A percentile compares a stretch with the other conserved stretches of the same genome.
These are phyloP conservation scores for Paramisgurnus dabryanus DNA, from an alignment of 2,113 vertebrate species.

Conservation along the genomic window DNA sequence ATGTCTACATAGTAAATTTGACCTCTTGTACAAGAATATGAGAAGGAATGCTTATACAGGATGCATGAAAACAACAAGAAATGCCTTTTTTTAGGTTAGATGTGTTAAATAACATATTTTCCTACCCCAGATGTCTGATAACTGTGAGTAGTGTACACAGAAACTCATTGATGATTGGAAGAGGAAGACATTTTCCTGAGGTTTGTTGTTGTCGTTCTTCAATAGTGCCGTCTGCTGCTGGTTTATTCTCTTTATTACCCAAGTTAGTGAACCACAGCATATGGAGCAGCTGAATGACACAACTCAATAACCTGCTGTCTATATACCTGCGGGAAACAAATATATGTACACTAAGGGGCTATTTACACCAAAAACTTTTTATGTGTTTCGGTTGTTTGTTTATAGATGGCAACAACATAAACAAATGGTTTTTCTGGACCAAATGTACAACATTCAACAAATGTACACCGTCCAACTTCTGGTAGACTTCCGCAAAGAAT, in stretches of 20 bases:
- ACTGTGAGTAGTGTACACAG: constrained; percentile 73
- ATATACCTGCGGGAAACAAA: constrained; percentile 72
- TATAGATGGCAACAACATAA: too few species aligned
- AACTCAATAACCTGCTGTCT: constrained; percentile 74
- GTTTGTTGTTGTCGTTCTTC: constrained; percentile 49
- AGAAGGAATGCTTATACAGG: too few species aligned
- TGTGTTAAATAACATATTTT: not conserved
- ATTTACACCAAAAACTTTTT: too few species aligned
- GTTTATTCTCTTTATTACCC: constrained; percentile 69
- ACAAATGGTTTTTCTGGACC: too few species aligned
- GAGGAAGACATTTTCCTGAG: constrained; percentile 78
- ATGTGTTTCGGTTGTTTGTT: too few species aligned
- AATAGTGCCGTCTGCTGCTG: not conserved
- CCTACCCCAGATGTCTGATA: constrained; percentile 80
- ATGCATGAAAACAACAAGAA: not conserved
- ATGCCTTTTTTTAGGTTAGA: not conserved
- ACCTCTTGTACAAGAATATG: too few species aligned
- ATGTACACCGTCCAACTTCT: too few species aligned
- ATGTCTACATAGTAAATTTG: too few species aligned
- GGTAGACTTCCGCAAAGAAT: too few species aligned
- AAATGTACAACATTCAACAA: too few species aligned
- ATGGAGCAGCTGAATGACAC: constrained; percentile 80
- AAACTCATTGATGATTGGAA: constrained; percentile 85
- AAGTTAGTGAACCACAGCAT: constrained; percentile 85
- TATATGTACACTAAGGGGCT: too few species aligned